Percentiles rank a stretch among this genome's conserved stretches.
Conservation (phyloP, 2,888 invertebrate genomes). For the Hypena proboscidalis region DNA sequence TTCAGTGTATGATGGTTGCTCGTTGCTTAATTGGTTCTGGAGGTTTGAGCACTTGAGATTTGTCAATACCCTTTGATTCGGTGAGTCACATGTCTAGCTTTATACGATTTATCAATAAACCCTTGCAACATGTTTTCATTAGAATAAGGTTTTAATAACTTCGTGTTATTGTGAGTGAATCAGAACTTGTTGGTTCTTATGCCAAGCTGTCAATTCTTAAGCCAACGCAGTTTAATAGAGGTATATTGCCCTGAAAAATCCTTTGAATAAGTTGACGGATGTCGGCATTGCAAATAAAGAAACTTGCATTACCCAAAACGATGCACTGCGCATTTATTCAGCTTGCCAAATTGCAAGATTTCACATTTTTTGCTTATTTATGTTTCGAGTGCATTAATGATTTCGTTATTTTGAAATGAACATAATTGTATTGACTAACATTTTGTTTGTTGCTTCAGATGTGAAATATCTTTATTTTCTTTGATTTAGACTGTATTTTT, state of each 20-base stretch:
- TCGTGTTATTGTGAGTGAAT: too few species aligned
- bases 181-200: too few species aligned
- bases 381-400: background rate
- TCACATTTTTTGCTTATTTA: background rate
- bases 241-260: too few species aligned
- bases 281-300: background rate
- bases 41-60: slow-evolving; percentile 3
- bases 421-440: background rate
- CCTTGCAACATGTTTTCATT: background rate
- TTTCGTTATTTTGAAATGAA: background rate
- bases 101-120: background rate
- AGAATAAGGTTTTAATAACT: too few species aligned
- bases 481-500: too few species aligned
- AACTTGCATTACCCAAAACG: background rate
- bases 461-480: too few species aligned
- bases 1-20: slow-evolving; percentile 14
- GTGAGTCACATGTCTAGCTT: slow-evolving; percentile 1
- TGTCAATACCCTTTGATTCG: slow-evolving; percentile 3
- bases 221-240: too few species aligned
- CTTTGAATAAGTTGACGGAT: background rate
- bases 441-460: background rate
- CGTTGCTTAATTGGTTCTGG: slow-evolving; percentile 17
- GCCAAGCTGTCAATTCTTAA: too few species aligned
- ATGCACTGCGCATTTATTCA: background rate
- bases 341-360: background rate